These are phyloP conservation scores for Carpatolechia fugitivella DNA, from an alignment of 2,888 invertebrate genomes.

Conservation along the genomic window DNA sequence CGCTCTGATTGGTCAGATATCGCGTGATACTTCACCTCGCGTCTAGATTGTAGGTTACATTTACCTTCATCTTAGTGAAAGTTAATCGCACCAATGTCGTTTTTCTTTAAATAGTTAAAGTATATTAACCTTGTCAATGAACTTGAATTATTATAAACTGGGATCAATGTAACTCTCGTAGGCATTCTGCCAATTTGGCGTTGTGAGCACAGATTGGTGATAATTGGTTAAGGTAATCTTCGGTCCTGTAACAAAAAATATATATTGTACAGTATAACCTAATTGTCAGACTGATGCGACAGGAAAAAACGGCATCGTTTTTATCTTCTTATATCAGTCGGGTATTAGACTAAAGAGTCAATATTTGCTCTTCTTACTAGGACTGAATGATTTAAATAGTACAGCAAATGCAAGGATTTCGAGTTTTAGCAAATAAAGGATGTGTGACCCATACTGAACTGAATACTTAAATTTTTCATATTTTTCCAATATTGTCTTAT, in stretches of 20 bases:
- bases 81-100: neutral
- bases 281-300: slow-evolving; percentile 12
- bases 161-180: slow-evolving; percentile 31
- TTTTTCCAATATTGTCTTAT: slow-evolving; percentile 47
- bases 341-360: neutral
- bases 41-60: slow-evolving; percentile 12
- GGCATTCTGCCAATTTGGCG: slow-evolving; percentile 54
- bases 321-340: slow-evolving; percentile 12
- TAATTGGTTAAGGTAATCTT: slow-evolving; percentile 43
- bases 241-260: slow-evolving; percentile 18
- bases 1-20: slow-evolving; percentile 15
- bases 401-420: neutral
- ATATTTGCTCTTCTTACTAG: neutral
- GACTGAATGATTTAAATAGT: neutral
- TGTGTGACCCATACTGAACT: slow-evolving; percentile 48
- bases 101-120: slow-evolving; percentile 2
- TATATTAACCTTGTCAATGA: slow-evolving; percentile 28
- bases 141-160: slow-evolving; percentile 37
- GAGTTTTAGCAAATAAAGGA: slow-evolving; percentile 36
- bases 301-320: slow-evolving; percentile 5
- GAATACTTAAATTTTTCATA: slow-evolving; percentile 35
- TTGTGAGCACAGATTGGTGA: slow-evolving; percentile 33
- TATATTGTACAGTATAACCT: slow-evolving; percentile 9
- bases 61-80: slow-evolving; percentile 16
- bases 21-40: slow-evolving; percentile 13